Evolutionary conservation across 2,797 vertebrate genomes (phyloP), one percentile per base, ranked within the genome.

Genomic region (Propithecus deckenii): DNA sequence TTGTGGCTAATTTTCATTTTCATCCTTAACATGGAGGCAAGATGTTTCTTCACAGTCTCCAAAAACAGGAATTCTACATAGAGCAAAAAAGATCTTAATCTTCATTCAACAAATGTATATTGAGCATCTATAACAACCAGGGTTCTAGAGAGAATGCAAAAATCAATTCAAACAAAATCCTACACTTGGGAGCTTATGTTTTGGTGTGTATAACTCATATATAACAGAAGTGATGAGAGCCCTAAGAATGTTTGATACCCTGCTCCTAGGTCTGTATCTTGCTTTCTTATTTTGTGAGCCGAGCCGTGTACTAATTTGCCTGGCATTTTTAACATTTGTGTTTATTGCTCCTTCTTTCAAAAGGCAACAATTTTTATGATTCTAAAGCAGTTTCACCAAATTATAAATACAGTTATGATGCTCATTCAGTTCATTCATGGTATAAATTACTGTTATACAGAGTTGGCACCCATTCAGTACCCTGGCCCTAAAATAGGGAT

Each of bases 301-400:
- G 93, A 85, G 79, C 86, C 55, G 12, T 95, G 57, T 86, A 78
- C 74, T 95, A 57, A 95, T 85, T 92, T 94, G 43, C 61, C 71
- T 79, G 65, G 78, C 67, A 95, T 61, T 86, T 72, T 48, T 93
- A 71, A 88, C 91, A 12, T 95, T 95, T 95, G 43, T 96, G 3
- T 90, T 86, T 92, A 86, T 95, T 89, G 80, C 83, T 94, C 91
- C 50, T 94, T 91, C 74, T 95, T 91, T 91, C 57, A 95, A 71
- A 87, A n/a, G 41, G 32, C 52, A 89, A 46, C 61, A 76, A 35
- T 65, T 94, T 93, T 59, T 83, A 67, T 90, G 72, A 72, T 86
- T 74, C 91, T 90, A 86, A 93, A 92, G 50, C 57, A 87, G 20
- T 89, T 91, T 94, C 38, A 86, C 85, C 65, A 94, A 65, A 81